phyloP scores from a whole-genome alignment of 2,888 invertebrate genomes.

The Unio delphinus region DNA sequence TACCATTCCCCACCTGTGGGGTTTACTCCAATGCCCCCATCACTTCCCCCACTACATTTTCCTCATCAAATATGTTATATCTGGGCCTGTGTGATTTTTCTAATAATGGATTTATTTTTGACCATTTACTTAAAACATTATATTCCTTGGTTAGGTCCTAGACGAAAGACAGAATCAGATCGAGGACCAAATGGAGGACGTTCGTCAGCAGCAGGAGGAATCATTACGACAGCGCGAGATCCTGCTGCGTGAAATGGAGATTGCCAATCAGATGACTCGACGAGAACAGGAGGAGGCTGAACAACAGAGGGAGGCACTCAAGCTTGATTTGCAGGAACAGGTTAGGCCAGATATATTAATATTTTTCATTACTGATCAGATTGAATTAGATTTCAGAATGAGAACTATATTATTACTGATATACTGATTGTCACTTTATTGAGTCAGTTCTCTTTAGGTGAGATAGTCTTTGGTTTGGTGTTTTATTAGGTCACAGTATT shows the following conservation, averaged over 20 bases:
- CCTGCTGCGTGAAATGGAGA: constrained; percentile 67
- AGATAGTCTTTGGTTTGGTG: too few species aligned
- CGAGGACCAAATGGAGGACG: constrained; percentile 57
- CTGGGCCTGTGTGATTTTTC: not conserved
- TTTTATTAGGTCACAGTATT: too few species aligned
- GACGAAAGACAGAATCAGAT: constrained; percentile 66
- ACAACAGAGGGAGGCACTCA: constrained; percentile 47
- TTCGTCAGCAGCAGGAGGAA: constrained; percentile 63
- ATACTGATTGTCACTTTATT: too few species aligned
- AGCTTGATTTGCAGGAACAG: constrained; percentile 63
- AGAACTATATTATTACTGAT: too few species aligned
- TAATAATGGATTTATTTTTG: not conserved
- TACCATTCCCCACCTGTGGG: too few species aligned
- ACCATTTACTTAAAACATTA: not conserved
- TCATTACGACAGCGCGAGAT: constrained; percentile 66
- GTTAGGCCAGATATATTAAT: constrained; percentile 25
- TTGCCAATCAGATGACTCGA: constrained; percentile 64
- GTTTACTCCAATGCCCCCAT: too few species aligned
- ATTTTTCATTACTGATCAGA: not conserved
- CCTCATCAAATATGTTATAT: not conserved
- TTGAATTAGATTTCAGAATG: too few species aligned
- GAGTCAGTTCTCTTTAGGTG: too few species aligned
- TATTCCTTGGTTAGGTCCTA: constrained; percentile 53
- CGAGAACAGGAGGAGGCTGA: constrained; percentile 59
- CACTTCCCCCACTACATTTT: too few species aligned